phyloP scores from a whole-genome alignment of 1,140 invertebrate species.

The Heliconius hewitsoni region DNA sequence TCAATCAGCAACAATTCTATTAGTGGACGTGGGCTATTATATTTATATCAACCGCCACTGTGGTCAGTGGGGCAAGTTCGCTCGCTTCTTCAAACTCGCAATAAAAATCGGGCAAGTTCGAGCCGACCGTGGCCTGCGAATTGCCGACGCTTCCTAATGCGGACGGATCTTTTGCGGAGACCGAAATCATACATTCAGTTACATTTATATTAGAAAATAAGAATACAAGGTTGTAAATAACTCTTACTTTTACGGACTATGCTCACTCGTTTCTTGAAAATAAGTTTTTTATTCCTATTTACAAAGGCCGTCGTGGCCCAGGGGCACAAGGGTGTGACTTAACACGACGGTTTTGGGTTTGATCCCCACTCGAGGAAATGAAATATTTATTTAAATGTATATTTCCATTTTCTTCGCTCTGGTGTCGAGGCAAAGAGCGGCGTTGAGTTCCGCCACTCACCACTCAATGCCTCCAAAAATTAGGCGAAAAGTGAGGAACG shows the following conservation, averaged over 20 bases:
- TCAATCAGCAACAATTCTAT: conserved; percentile 55
- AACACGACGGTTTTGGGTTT: too few species aligned
- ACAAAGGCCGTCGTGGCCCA: neutral
- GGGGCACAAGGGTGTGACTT: too few species aligned
- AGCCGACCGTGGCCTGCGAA: conserved; percentile 67
- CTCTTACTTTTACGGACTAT: neutral
- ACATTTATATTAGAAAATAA: neutral
- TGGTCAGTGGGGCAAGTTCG: conserved; percentile 78
- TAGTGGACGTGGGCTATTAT: conserved; percentile 65
- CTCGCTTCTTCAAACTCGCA: conserved; percentile 72
- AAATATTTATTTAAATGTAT: too few species aligned
- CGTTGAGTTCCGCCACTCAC: too few species aligned
- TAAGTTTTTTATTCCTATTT: neutral
- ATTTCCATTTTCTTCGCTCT: too few species aligned
- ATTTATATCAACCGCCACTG: conserved; percentile 67
- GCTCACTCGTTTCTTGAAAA: neutral
- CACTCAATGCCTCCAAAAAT: too few species aligned
- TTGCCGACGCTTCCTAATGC: conserved; percentile 54
- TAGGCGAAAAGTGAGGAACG: too few species aligned
- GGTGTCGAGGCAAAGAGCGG: too few species aligned
- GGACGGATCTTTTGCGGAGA: conserved; percentile 43
- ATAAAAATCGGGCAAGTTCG: conserved; percentile 78
- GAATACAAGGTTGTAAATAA: neutral
- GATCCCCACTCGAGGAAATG: too few species aligned
- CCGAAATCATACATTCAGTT: conserved; percentile 23